A percentile compares a stretch with the other conserved stretches of the same genome.
Conservation (phyloP, 2,888 invertebrate species). For the Nymphalis urticae region DNA sequence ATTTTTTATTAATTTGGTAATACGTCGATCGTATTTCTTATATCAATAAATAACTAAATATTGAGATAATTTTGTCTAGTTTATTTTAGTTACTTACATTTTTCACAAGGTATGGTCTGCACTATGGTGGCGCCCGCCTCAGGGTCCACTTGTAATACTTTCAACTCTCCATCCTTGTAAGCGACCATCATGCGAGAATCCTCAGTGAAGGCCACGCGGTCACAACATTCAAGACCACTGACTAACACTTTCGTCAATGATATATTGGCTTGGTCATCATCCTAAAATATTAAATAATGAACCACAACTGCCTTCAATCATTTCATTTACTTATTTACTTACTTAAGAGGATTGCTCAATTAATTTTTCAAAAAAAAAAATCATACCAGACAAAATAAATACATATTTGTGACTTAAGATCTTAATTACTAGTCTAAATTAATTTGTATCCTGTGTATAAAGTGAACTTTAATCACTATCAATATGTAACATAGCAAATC, state of each 20-base stretch:
- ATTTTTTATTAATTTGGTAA: too few relatives aligned
- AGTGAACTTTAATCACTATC: too few relatives aligned
- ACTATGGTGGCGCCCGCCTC: constrained; percentile 62
- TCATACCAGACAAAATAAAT: too few relatives aligned
- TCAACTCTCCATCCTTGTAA: constrained; percentile 51
- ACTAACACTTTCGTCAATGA: constrained; percentile 63
- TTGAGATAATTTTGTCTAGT: too few relatives aligned
- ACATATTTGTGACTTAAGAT: too few relatives aligned
- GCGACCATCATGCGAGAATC: constrained; percentile 60
- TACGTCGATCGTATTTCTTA: background rate
- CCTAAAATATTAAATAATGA: constrained; percentile 45
- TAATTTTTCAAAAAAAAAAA: too few relatives aligned
- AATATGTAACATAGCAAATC: too few relatives aligned
- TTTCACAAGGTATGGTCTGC: constrained; percentile 59
- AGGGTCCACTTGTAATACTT: constrained; percentile 62
- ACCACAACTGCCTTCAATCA: background rate
- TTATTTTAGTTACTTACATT: constrained; percentile 50
- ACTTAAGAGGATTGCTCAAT: too few relatives aligned
- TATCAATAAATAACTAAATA: background rate
- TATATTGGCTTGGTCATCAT: constrained; percentile 63
- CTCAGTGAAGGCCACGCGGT: constrained; percentile 57
- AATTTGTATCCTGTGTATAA: too few relatives aligned
- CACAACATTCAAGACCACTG: constrained; percentile 57
- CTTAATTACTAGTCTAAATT: too few relatives aligned
- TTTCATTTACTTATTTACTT: too few relatives aligned